Conservation (phyloP, 2,113 vertebrate genomes). For the Lamprologus lemairii region DNA sequence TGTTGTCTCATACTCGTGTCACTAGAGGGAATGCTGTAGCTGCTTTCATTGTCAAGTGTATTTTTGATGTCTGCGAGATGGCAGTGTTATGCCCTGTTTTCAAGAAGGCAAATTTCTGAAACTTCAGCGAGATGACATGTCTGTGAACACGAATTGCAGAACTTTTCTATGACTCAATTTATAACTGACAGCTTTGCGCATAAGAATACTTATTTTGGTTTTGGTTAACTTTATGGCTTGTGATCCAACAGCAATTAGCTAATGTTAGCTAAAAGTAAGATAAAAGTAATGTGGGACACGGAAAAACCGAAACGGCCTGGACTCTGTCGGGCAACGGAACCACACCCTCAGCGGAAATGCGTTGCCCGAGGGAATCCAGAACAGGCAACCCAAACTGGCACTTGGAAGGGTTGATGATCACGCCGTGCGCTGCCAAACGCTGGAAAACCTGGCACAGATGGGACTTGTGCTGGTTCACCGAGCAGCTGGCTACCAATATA, state of each 20-base stretch:
- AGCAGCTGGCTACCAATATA: background rate
- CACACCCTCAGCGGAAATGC: background rate
- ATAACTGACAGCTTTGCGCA: background rate
- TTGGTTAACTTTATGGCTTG: background rate
- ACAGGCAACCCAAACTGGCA: background rate
- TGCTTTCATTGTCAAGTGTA: background rate
- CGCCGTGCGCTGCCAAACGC: fast-evolving
- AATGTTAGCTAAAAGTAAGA: background rate
- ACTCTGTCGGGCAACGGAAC: background rate
- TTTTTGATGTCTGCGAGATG: background rate
- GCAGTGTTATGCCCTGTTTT: background rate
- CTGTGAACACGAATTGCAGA: background rate
- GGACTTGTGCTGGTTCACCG: fast-evolving
- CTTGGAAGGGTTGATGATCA: background rate
- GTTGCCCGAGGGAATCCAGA: background rate
- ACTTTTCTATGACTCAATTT: background rate
- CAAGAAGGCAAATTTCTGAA: background rate
- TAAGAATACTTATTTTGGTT: background rate
- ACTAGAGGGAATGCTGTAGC: background rate
- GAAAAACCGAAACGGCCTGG: background rate
- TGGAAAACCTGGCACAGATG: background rate
- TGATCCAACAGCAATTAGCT: background rate
- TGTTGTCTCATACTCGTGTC: background rate
- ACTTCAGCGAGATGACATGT: background rate
- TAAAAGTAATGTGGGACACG: background rate